Evolutionary conservation across 2,113 vertebrate species (phyloP).

Genomic region (Corydoras maculifer): DNA sequence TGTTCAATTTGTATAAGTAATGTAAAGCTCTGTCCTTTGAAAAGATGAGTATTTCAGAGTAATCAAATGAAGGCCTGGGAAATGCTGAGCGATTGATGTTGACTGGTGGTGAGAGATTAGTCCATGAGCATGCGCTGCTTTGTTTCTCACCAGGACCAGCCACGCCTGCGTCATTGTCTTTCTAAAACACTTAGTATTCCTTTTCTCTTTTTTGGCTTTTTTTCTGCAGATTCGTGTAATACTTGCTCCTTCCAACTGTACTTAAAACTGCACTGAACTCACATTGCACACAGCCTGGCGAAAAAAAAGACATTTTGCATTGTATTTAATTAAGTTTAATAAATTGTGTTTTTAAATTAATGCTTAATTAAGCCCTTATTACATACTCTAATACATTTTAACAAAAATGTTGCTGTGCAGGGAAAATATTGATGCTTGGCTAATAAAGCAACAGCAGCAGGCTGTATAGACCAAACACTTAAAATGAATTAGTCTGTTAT

Average conservation of each 20-base stretch:
- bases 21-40: conserved; percentile 10
- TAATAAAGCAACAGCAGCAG: conserved; percentile 4
- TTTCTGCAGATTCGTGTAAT: conserved; percentile 18
- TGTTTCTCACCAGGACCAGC: conserved; percentile 23
- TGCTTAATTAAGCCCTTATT: neutral
- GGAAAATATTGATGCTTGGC: neutral
- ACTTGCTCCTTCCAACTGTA: conserved; percentile 19
- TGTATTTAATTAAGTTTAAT: neutral
- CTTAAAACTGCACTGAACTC: conserved; percentile 24
- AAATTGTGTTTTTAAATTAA: no score
- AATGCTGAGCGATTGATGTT: conserved; percentile 24
- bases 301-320: conserved; percentile 18
- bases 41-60: conserved; percentile 14
- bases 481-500: conserved; percentile 5
- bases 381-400: conserved; percentile 3
- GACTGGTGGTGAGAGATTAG: conserved; percentile 31
- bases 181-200: conserved; percentile 17
- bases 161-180: conserved; percentile 19
- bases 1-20: conserved; percentile 13
- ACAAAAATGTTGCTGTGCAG: neutral
- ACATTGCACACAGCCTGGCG: conserved; percentile 16
- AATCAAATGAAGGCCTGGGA: conserved; percentile 29
- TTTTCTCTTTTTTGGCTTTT: conserved; percentile 14
- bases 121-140: conserved; percentile 31
- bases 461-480: conserved; percentile 17